Evolutionary conservation across 2,888 invertebrate species (phyloP).

Genomic region (Melangyna quadrimaculata): DNA sequence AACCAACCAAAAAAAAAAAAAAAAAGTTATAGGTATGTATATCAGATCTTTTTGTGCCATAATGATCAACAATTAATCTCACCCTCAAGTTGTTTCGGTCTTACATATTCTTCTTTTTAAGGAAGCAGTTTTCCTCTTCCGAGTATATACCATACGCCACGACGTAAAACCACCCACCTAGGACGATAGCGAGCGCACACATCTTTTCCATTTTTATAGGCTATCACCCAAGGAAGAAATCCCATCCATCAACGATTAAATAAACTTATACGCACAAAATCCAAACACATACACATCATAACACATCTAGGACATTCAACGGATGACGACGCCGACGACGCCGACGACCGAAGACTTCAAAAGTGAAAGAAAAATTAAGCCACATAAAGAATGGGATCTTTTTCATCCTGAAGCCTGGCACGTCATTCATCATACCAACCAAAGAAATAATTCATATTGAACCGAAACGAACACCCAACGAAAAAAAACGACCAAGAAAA

Average conservation of each 20-base stretch:
- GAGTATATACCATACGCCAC: not conserved
- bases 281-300: not conserved
- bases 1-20: no score
- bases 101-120: not conserved
- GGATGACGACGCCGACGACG: conserved; percentile 38
- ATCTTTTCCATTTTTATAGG: conserved; percentile 32
- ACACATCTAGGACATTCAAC: conserved; percentile 28
- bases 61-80: conserved; percentile 67
- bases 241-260: conserved; percentile 68
- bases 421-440: conserved; percentile 67
- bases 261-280: conserved; percentile 55
- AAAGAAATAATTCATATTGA: conserved; percentile 55
- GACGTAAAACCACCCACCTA: not conserved
- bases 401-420: conserved; percentile 55
- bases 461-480: conserved; percentile 5
- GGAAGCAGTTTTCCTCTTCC: not conserved
- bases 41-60: conserved; percentile 49
- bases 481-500: not conserved
- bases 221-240: conserved; percentile 43
- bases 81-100: not conserved
- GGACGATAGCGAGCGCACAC: not conserved
- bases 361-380: conserved; percentile 65
- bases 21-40: conserved; percentile 19
- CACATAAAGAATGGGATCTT: conserved; percentile 66
- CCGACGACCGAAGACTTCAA: no score